Conservation (phyloP, 1,140 invertebrate genomes). For the Trachymyrmex septentrionalis region DNA sequence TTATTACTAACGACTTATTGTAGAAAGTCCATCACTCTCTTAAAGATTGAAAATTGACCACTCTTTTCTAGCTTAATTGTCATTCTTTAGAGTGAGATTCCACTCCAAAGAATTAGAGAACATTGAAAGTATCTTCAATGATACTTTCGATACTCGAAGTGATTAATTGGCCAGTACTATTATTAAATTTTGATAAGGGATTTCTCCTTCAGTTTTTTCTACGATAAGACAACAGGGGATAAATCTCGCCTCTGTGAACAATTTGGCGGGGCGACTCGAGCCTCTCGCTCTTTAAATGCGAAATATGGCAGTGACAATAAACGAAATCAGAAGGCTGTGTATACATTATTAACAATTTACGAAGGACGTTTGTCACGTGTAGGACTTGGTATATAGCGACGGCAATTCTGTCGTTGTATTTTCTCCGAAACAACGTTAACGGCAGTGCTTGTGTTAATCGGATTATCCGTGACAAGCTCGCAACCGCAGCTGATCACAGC, state of each 20-base stretch:
- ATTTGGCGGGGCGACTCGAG: neutral
- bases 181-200: too few relatives aligned
- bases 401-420: constrained; percentile 56
- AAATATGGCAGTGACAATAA: constrained; percentile 48
- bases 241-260: neutral
- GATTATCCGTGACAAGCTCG: neutral
- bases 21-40: too few relatives aligned
- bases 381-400: constrained; percentile 14
- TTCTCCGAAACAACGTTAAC: constrained; percentile 24
- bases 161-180: too few relatives aligned
- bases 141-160: too few relatives aligned
- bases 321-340: constrained; percentile 30
- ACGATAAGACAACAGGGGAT: neutral
- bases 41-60: too few relatives aligned
- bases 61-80: too few relatives aligned
- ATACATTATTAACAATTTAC: neutral
- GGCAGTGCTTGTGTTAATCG: constrained; percentile 33
- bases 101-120: too few relatives aligned
- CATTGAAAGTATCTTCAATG: too few relatives aligned
- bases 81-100: too few relatives aligned
- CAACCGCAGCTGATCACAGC: neutral
- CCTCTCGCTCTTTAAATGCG: constrained; percentile 26
- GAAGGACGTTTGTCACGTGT: constrained; percentile 35
- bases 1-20: too few relatives aligned
- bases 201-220: neutral